A percentile compares a stretch with the other conserved stretches of the same genome.
Conservation (phyloP, 2,888 invertebrate species). For the Brenthis daphne region DNA sequence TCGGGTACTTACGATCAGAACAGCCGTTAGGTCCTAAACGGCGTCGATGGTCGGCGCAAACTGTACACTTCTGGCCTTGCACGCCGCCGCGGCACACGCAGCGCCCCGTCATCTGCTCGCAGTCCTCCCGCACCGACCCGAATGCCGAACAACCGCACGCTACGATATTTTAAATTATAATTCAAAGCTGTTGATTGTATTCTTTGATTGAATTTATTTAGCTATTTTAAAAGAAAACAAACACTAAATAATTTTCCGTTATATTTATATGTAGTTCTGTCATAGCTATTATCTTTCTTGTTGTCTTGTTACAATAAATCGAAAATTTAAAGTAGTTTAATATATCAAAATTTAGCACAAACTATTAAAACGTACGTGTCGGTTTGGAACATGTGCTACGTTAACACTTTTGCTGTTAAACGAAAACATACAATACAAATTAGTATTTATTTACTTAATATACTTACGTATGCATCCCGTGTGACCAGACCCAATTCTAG, state of each 20-base stretch:
- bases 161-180: slow-evolving; percentile 53
- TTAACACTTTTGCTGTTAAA: no score
- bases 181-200: background rate
- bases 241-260: no score
- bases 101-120: slow-evolving; percentile 95
- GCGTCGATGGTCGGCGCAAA: slow-evolving; percentile 89
- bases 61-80: slow-evolving; percentile 93
- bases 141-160: slow-evolving; percentile 95
- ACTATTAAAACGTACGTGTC: no score
- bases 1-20: slow-evolving; percentile 70
- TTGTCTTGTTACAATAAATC: no score
- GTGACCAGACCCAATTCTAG: slow-evolving; percentile 88
- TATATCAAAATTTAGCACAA: no score
- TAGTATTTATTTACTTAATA: background rate
- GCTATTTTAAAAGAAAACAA: no score
- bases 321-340: no score
- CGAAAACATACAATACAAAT: no score
- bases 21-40: slow-evolving; percentile 88
- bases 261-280: no score
- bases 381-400: no score
- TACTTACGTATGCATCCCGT: slow-evolving; percentile 90
- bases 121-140: slow-evolving; percentile 94
- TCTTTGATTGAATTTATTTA: no score
- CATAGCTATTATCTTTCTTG: no score
- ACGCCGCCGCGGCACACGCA: slow-evolving; percentile 93